Evolutionary conservation across 1,140 invertebrate genomes (phyloP), one percentile per base, ranked within the genome.

Genomic region (Drosophila miranda): DNA sequence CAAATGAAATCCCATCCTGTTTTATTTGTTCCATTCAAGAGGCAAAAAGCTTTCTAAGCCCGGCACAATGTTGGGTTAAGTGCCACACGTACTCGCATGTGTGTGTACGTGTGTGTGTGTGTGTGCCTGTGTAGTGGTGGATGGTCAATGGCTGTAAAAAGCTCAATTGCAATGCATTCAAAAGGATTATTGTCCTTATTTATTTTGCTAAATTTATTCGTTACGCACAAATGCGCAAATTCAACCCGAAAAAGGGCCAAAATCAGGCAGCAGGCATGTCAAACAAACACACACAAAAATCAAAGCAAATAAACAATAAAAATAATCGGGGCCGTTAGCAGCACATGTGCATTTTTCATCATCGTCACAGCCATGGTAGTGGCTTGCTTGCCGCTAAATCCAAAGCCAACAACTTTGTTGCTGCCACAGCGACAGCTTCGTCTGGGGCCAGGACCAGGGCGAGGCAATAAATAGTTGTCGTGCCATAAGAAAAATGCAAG

Each of bases 171-270:
- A 87, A 82, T 87, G 78, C 78, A 87, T 87, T 87, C 70, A 87
- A 87, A 86, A 86, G 82, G 82, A 87, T 87, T 87, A 87, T 82
- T 87, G 83, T 88, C 78, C 82, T 82, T 87, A 87, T 87, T 87
- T 87, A 88, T 88, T 82, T 87, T 82, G 78, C 78, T 82, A 87
- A 87, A 87, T 87, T 87, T 87, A 87, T 87, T 87, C 83, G 83
- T 87, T 87, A 87, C 82, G 82, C 78, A 87, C 78, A 87, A 87
- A 78, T 87, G 82, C 62, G 67, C 82, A 87, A 80, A 72, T 48
- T 48, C 52, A 38, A 60, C 34, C 44, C 48, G 11, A 52, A 34
- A 54, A 30, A 34, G 50, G 46, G 67, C 55, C 42, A n/a, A 16
- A 5, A 57, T 30, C 14, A 21, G 64, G 21, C 46, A 46, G 19